A percentile compares a stretch with the other conserved stretches of the same genome.
Conservation (phyloP, 2,113 vertebrate species). For the Nerophis ophidion region DNA sequence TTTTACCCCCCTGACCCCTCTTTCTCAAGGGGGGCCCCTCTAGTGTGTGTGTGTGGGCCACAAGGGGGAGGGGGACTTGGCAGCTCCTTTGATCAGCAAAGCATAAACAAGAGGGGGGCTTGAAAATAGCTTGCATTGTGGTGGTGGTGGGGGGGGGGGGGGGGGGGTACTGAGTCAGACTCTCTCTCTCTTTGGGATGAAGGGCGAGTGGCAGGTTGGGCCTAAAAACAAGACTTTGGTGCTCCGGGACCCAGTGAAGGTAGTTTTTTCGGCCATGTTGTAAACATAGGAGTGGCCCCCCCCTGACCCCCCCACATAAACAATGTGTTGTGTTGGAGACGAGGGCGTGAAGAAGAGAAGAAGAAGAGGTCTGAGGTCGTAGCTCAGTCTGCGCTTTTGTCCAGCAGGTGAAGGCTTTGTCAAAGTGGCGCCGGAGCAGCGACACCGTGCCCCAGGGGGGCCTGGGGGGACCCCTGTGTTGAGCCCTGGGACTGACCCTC, state of each 20-base stretch:
- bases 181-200: conserved; percentile 62
- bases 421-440: conserved; percentile 77
- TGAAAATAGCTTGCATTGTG: conserved; percentile 81
- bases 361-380: conserved; percentile 68
- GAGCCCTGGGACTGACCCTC: conserved; percentile 74
- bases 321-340: conserved; percentile 39
- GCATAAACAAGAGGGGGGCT: conserved; percentile 84
- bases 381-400: conserved; percentile 77
- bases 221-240: conserved; percentile 41
- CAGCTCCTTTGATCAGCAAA: conserved; percentile 87
- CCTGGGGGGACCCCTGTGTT: conserved; percentile 65
- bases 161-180: conserved; percentile 76
- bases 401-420: conserved; percentile 77
- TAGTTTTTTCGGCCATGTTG: conserved; percentile 2
- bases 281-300: conserved; percentile 9
- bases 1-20: conserved; percentile 68
- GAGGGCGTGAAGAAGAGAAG: conserved; percentile 12
- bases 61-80: conserved; percentile 73
- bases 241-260: conserved; percentile 43
- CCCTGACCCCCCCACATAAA: conserved; percentile 16
- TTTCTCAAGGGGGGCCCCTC: conserved; percentile 74
- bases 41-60: conserved; percentile 55
- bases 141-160: conserved; percentile 56
- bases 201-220: conserved; percentile 59
- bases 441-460: conserved; percentile 53